Evolutionary conservation across 2,113 vertebrate species (phyloP), one percentile per base, ranked within the genome.

Genomic region (Megalops atlanticus): DNA sequence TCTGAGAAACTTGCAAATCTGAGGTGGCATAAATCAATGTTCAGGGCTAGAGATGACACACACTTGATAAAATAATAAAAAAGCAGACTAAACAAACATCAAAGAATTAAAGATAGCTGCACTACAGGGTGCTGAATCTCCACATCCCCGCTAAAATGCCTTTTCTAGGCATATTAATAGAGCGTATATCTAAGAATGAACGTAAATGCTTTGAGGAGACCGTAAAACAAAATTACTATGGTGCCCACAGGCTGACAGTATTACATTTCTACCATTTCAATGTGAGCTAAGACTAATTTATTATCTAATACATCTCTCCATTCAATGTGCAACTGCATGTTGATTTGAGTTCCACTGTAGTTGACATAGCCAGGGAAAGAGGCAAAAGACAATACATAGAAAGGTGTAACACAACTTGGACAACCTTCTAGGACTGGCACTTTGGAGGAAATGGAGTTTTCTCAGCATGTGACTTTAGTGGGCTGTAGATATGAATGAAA

Each of bases 321-420:
- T 68, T 40, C 54, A 70, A 24, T 75, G 79, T 83, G 15, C 41
- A 76, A 33, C 39, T 70, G 40, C 68, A 72, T 77, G 68, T 47
- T 77, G 12, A 49, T 35, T 49, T 58, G 24, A 18, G 24, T 33
- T 18, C 24, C 35, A 73, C 41, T 36, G 69, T 14, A 49, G 18
- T 49, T 1, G 5, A 35, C 2, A 8, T 54, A 18, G 16, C 45
- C 45, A 14, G 1, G 43, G 45, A 33, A 77, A 24, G n/a, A n/a
- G n/a, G n/a, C n/a, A n/a, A n/a, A n/a, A n/a, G n/a, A n/a, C n/a
- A n/a, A n/a, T n/a, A n/a, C n/a, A n/a, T n/a, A n/a, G n/a, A n/a
- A n/a, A n/a, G n/a, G n/a, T n/a, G n/a, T n/a, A n/a, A n/a, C n/a
- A n/a, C n/a, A n/a, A n/a, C n/a, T n/a, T n/a, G n/a, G n/a, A n/a